Conservation (phyloP, 2,113 vertebrate species). For the Spea bombifrons region DNA sequence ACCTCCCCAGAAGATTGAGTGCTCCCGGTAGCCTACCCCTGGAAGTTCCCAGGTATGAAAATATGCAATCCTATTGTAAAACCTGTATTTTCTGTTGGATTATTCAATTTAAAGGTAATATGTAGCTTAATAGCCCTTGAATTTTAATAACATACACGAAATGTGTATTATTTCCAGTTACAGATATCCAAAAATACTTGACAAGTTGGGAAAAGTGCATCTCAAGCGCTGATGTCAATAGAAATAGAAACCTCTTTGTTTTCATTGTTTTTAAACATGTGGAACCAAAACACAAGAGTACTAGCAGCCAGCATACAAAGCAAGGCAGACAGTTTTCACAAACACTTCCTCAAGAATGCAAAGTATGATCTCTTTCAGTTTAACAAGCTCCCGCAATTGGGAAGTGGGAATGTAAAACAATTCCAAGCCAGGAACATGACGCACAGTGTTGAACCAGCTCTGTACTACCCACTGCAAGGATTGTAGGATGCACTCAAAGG, state of each 20-base stretch:
- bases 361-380: constrained; percentile 40
- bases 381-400: constrained; percentile 25
- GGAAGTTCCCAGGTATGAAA: no score
- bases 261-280: constrained; percentile 9
- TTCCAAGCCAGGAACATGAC: constrained; percentile 2
- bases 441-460: neutral
- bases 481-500: neutral
- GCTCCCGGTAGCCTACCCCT: no score
- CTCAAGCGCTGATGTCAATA: constrained; percentile 35
- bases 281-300: constrained; percentile 26
- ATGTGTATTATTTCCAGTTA: constrained; percentile 56
- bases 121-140: constrained; percentile 19
- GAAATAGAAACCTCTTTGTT: constrained; percentile 31
- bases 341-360: constrained; percentile 43
- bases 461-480: neutral
- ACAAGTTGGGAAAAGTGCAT: constrained; percentile 51
- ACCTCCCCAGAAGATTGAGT: no score
- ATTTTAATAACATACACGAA: constrained; percentile 56
- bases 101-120: no score
- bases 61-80: no score
- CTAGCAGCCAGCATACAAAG: constrained; percentile 9
- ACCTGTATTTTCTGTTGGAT: no score
- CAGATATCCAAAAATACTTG: constrained; percentile 58
- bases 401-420: constrained; percentile 35
- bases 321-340: constrained; percentile 28